Base-by-base conservation (phyloP, 2,113 vertebrate species). In the Tautogolabrus adspersus region DNA sequence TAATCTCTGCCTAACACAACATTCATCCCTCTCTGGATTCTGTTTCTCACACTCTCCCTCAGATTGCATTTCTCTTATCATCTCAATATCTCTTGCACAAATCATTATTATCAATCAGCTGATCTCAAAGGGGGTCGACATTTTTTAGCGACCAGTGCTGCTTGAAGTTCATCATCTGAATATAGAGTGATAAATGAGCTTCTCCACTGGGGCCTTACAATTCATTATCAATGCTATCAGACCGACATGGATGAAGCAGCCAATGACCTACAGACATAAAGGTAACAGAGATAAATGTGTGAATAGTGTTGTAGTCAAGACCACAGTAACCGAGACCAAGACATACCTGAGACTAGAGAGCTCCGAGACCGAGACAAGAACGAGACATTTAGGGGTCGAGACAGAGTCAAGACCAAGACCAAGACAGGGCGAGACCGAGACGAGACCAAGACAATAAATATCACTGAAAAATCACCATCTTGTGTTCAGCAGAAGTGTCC, bases 191-290 rank as follows among this genome's bases (percentile, higher is more conserved):
- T 82, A 80, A 68, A 84, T 79, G 59, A 84, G 77, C 54, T 64
- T 87, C 67, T 74, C 65, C 34, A 60, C 64, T 54, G 70, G 84
- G 79, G 68, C 76, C 60, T 70, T 63, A 67, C 62, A 60, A 66
- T 79, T 86, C 23, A 85, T 86, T 78, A 77, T 75, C 61, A 26
- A 58, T 60, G 52, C 40, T 82, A 44, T 85, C 77, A 79, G 10
- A 83, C 16, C 34, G 79, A 44, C 68, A 49, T 34, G 61, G 46
- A 51, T 21, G 6, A 21, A 5, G 52, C 58, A 38, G 46, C 21
- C 40, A 10, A 44, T 22, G 52, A 62, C 49, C 64, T 58, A 60
- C 54, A 79, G 34, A 16, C 18, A 5, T 5, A 18, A 2, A 61
- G 47, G 51, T 47, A 44, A 58, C 66, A 3, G 40, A 51, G 13